Conservation (phyloP, 2,888 invertebrate genomes). For the Chrysotoxum bicinctum region DNA sequence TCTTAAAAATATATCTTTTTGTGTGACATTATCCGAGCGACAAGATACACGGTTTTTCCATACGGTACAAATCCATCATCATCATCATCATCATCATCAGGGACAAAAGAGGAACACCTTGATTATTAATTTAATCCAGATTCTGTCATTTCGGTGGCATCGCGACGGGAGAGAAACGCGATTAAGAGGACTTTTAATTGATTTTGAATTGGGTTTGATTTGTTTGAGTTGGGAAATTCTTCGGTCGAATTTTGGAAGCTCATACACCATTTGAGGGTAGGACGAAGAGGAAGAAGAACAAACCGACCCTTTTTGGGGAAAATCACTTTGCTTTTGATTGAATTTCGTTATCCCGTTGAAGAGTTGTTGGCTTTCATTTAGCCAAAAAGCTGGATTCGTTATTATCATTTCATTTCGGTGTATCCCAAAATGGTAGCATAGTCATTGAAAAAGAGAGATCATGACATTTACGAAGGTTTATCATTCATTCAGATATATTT, state of each 20-base stretch:
- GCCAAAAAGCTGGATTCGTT: constrained; percentile 19
- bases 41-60: constrained; percentile 15
- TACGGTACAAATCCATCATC: not conserved
- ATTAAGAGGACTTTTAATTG: constrained; percentile 59
- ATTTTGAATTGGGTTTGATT: constrained; percentile 65
- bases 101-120: constrained; percentile 41
- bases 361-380: constrained; percentile 7
- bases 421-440: not conserved
- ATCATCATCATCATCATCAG: not conserved
- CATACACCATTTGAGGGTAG: not conserved
- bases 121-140: constrained; percentile 50
- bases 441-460: constrained; percentile 54
- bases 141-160: not conserved
- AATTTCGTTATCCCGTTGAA: constrained; percentile 20
- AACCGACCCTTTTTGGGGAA: constrained; percentile 43
- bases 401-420: not conserved
- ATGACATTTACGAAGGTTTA: constrained; percentile 61
- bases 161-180: not conserved
- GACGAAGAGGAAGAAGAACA: not conserved
- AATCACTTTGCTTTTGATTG: constrained; percentile 45
- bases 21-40: constrained; percentile 40
- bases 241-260: not conserved
- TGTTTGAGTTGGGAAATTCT: constrained; percentile 30
- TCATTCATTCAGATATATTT: constrained; percentile 15
- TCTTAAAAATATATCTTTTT: constrained; percentile 22